These are phyloP conservation scores for Menidia beryllina DNA, from an alignment of 2,113 vertebrate genomes.

Conservation along the genomic window DNA sequence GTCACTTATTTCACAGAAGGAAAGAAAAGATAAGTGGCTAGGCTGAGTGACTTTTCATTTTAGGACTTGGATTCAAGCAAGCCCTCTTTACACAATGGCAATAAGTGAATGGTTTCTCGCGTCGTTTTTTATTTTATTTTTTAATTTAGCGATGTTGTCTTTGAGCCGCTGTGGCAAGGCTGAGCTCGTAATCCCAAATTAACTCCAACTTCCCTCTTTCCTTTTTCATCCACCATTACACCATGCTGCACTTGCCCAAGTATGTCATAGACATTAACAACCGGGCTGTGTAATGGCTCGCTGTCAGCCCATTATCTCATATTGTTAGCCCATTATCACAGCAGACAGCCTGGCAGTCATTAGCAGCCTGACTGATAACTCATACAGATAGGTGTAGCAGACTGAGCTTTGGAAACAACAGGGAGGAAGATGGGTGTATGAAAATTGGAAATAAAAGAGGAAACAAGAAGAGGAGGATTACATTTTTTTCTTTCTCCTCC, in stretches of 20 bases:
- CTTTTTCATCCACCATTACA: not conserved
- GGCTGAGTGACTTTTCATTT: slow-evolving; percentile 31
- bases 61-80: slow-evolving; percentile 19
- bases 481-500: slow-evolving; percentile 1
- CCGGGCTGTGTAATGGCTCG: slow-evolving; percentile 49
- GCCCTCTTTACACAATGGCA: slow-evolving; percentile 26
- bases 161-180: slow-evolving; percentile 13
- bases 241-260: slow-evolving; percentile 36
- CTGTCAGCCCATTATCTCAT: slow-evolving; percentile 71
- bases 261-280: slow-evolving; percentile 36
- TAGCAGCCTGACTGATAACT: slow-evolving; percentile 64
- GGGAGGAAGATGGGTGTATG: slow-evolving; percentile 16
- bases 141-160: slow-evolving; percentile 6
- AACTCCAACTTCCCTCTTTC: slow-evolving; percentile 29
- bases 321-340: slow-evolving; percentile 72
- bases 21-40: slow-evolving; percentile 28
- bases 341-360: slow-evolving; percentile 67
- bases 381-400: slow-evolving; percentile 55
- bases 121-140: slow-evolving; percentile 23
- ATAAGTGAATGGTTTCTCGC: slow-evolving; percentile 44
- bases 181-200: slow-evolving; percentile 50
- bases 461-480: slow-evolving; percentile 7
- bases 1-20: slow-evolving; percentile 23
- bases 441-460: not conserved
- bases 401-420: slow-evolving; percentile 26